phyloP scores from a whole-genome alignment of 2,113 vertebrate genomes.

The Noctilio leporinus region DNA sequence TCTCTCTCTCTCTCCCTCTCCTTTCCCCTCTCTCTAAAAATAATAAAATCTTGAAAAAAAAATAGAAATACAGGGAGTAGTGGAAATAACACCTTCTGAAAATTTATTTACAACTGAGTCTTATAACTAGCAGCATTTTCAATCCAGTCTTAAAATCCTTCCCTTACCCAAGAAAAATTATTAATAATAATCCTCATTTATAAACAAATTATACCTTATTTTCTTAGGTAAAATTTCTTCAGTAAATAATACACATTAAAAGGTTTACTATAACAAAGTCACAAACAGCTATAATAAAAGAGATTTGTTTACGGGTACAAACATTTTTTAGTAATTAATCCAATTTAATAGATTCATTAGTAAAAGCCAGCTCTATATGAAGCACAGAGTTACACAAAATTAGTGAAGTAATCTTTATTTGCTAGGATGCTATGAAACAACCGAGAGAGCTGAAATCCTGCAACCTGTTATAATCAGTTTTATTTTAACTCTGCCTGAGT shows the following conservation, averaged over 20 bases:
- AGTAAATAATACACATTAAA: neutral
- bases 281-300: neutral
- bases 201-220: neutral
- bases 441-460: neutral
- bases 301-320: neutral
- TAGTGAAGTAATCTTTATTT: neutral
- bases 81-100: neutral
- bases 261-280: neutral
- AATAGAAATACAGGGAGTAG: neutral
- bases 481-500: neutral
- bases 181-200: neutral
- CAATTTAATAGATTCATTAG: neutral
- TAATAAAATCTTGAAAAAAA: too few species aligned
- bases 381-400: neutral
- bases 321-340: neutral
- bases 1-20: too few species aligned
- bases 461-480: neutral
- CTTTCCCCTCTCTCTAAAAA: too few species aligned
- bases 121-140: constrained; percentile 7
- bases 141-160: neutral
- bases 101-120: neutral
- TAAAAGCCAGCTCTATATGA: neutral
- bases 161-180: neutral
- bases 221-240: neutral
- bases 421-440: neutral